These are phyloP conservation scores for Cheilosia pagana DNA, from an alignment of 2,888 invertebrate genomes.

Conservation along the genomic window DNA sequence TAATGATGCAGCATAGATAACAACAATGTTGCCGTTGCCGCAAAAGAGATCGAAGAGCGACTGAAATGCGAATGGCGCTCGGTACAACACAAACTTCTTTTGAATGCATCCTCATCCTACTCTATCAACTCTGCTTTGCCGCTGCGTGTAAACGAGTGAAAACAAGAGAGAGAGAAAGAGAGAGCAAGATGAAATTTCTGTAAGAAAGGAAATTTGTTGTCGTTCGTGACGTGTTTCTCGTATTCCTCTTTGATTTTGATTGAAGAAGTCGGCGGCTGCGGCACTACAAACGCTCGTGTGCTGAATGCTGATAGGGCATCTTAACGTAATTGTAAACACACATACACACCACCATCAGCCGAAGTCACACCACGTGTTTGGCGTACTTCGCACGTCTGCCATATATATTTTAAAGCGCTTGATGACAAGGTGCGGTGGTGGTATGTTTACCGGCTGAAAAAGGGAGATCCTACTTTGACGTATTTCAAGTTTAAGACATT, in stretches of 20 bases:
- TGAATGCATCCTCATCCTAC: slow-evolving; percentile 2
- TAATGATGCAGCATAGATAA: slow-evolving; percentile 26
- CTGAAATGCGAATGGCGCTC: slow-evolving; percentile 17
- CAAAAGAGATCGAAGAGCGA: slow-evolving; percentile 42
- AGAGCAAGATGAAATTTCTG: neutral
- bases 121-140: neutral
- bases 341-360: neutral
- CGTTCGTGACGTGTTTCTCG: slow-evolving; percentile 36
- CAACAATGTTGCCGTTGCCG: slow-evolving; percentile 18
- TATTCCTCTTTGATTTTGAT: slow-evolving; percentile 42
- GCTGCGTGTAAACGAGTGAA: neutral
- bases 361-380: slow-evolving; percentile 52
- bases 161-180: neutral
- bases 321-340: slow-evolving; percentile 19
- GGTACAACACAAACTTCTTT: neutral
- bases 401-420: neutral
- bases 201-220: slow-evolving; percentile 9
- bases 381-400: slow-evolving; percentile 41
- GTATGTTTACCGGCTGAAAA: slow-evolving; percentile 20
- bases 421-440: slow-evolving; percentile 10
- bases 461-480: no score
- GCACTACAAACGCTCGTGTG: slow-evolving; percentile 45
- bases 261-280: slow-evolving; percentile 4
- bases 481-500: no score
- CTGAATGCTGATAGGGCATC: slow-evolving; percentile 37